Percentiles rank a stretch among this genome's conserved stretches.
phyloP scores from a whole-genome alignment of 2,113 vertebrate species.

The Chloebia gouldiae region DNA sequence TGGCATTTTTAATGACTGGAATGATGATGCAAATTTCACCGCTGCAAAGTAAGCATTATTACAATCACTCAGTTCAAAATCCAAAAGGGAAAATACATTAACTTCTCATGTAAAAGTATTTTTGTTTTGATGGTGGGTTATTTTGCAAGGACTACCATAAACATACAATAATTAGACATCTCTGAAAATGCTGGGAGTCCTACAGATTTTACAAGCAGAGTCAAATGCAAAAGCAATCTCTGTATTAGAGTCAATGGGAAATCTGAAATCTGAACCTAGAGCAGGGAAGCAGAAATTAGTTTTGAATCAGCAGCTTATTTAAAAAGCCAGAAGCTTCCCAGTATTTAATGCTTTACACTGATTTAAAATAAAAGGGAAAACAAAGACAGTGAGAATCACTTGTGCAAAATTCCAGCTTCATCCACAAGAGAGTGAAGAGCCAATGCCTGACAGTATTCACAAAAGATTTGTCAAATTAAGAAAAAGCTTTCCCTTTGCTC shows the following conservation, averaged over 20 bases:
- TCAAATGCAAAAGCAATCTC: not conserved
- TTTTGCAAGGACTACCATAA: not conserved
- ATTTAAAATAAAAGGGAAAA: not conserved
- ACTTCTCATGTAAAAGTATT: not conserved
- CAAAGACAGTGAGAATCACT: not conserved
- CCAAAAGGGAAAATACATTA: not conserved
- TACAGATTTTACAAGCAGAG: not conserved
- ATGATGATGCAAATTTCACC: not conserved
- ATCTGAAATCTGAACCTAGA: not conserved
- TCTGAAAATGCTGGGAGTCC: not conserved
- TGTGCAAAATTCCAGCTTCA: not conserved
- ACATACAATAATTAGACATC: not conserved
- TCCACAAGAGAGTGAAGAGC: not conserved
- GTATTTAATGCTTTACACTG: not conserved
- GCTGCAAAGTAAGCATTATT: not conserved
- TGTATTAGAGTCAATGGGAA: not conserved
- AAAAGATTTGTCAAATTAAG: not conserved
- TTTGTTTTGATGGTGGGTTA: not conserved
- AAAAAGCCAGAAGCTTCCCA: not conserved
- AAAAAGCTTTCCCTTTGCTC: not conserved
- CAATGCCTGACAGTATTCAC: not conserved
- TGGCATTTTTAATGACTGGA: not conserved
- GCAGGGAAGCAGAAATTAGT: not conserved
- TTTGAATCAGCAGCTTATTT: not conserved
- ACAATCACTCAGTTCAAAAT: not conserved